Percentiles rank a stretch among this genome's conserved stretches.
Evolutionary conservation across 2,113 vertebrate genomes (phyloP).

Genomic region (Spermophilus dauricus): DNA sequence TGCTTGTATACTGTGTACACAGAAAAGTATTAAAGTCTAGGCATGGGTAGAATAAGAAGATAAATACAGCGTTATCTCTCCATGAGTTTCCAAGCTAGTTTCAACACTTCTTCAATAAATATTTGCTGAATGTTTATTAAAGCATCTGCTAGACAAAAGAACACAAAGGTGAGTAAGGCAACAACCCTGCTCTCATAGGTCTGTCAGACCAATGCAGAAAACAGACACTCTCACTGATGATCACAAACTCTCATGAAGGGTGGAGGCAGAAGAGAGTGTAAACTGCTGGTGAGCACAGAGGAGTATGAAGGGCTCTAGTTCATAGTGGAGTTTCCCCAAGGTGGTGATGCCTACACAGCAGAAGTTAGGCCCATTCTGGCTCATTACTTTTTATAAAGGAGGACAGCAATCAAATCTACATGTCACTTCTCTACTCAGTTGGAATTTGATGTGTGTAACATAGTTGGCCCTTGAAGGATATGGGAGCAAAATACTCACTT

Average conservation of each 20-base stretch:
- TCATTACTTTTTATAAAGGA: background rate
- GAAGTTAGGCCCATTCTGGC: background rate
- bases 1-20: background rate
- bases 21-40: background rate
- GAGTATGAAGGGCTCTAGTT: background rate
- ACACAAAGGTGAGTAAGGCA: conserved; percentile 15
- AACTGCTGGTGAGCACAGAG: background rate
- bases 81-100: background rate
- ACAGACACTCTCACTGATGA: background rate
- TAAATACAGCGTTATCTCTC: conserved; percentile 2
- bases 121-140: background rate
- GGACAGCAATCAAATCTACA: background rate
- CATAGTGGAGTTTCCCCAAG: background rate
- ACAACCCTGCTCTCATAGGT: background rate
- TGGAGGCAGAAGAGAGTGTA: background rate
- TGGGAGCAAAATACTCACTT: background rate
- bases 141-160: background rate
- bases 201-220: background rate
- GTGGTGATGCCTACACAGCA: background rate
- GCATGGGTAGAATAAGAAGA: background rate
- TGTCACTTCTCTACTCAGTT: conserved; percentile 7
- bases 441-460: background rate
- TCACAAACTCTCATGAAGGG: background rate
- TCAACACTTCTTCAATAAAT: background rate
- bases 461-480: background rate